A percentile compares a stretch with the other conserved stretches of the same genome.
phyloP scores from a whole-genome alignment of 2,888 invertebrate species.

The Magallana nippona region DNA sequence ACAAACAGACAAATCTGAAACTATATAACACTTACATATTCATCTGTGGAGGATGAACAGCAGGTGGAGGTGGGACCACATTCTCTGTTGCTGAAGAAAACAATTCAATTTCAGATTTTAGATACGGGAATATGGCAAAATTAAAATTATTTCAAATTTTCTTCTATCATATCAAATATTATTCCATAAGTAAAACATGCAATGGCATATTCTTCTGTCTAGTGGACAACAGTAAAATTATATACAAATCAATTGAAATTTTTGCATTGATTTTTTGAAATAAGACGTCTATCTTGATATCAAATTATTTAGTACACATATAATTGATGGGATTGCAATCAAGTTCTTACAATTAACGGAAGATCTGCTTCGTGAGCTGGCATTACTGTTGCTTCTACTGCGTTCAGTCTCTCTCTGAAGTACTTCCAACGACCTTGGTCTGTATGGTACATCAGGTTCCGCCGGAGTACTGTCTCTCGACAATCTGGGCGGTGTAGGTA shows the following conservation, averaged over 20 bases:
- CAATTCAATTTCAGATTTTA: neutral
- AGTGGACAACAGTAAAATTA: too few relatives aligned
- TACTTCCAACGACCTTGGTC: neutral
- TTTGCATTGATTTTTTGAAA: too few relatives aligned
- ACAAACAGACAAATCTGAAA: too few relatives aligned
- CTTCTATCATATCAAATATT: too few relatives aligned
- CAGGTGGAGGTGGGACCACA: neutral
- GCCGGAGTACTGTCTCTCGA: neutral
- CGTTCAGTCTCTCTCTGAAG: conserved; percentile 22
- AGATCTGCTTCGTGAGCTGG: conserved; percentile 36
- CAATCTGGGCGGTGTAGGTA: neutral
- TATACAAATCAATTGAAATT: too few relatives aligned
- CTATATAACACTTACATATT: neutral
- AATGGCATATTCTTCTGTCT: too few relatives aligned
- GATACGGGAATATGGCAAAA: too few relatives aligned
- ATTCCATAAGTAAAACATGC: too few relatives aligned
- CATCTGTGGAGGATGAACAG: neutral
- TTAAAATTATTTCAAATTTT: too few relatives aligned
- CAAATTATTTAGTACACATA: too few relatives aligned
- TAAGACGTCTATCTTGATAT: too few relatives aligned
- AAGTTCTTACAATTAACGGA: conserved; percentile 15
- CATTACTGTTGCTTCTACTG: conserved; percentile 46
- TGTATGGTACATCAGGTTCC: neutral
- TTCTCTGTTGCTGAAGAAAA: conserved; percentile 8
- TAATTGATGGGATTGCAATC: neutral